phyloP scores from a whole-genome alignment of 1,140 invertebrate genomes.

The Elymnias hypermnestra region DNA sequence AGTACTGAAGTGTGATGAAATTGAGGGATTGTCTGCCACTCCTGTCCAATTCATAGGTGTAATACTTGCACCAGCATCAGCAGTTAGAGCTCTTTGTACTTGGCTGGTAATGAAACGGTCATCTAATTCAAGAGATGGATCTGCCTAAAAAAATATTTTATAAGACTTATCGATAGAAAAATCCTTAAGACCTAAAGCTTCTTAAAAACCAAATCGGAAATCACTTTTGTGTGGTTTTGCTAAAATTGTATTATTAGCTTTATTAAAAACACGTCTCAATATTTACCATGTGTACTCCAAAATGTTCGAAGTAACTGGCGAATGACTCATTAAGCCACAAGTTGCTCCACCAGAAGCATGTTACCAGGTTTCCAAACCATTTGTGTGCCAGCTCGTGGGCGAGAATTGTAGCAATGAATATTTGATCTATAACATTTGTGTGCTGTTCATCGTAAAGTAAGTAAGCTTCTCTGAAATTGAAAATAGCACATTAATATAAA shows the following conservation, averaged over 20 bases:
- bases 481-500: background rate
- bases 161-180: too few relatives aligned
- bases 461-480: slow-evolving; percentile 46
- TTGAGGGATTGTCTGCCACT: slow-evolving; percentile 74
- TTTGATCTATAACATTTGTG: slow-evolving; percentile 63
- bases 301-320: slow-evolving; percentile 82
- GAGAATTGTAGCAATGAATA: slow-evolving; percentile 74
- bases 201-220: too few relatives aligned
- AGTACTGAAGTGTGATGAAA: slow-evolving; percentile 81
- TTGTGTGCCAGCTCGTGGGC: slow-evolving; percentile 64
- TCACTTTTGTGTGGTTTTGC: too few relatives aligned
- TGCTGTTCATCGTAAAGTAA: slow-evolving; percentile 51
- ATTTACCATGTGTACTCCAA: slow-evolving; percentile 72
- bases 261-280: too few relatives aligned
- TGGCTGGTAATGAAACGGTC: slow-evolving; percentile 80
- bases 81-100: slow-evolving; percentile 79
- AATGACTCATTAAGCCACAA: slow-evolving; percentile 84
- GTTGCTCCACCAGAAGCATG: slow-evolving; percentile 82
- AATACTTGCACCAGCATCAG: slow-evolving; percentile 80
- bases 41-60: slow-evolving; percentile 79
- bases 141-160: slow-evolving; percentile 64
- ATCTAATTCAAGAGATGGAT: slow-evolving; percentile 69
- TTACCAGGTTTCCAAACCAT: slow-evolving; percentile 78
- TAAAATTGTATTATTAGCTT: too few relatives aligned
- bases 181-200: too few relatives aligned